Evolutionary conservation across 2,888 invertebrate genomes (phyloP), one percentile per base, ranked within the genome.

Genomic region (Malthinus seriepunctatus): DNA sequence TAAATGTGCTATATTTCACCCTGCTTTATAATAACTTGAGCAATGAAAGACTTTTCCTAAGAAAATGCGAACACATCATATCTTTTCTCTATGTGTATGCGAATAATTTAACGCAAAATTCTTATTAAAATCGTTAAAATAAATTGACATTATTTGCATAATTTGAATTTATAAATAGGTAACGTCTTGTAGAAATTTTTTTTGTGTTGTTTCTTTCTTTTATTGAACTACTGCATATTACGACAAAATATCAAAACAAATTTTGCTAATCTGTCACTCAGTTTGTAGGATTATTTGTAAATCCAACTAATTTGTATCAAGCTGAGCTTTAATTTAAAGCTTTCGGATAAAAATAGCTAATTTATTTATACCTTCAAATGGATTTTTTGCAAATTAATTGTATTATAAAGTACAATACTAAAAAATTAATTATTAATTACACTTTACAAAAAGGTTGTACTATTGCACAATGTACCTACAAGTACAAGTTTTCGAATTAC

Each of bases 1-100:
- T 56, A 56, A 56, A 51, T 34, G 56, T 11, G 50, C 15, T 32
- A 50, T 56, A 56, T 56, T 50, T 56, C 56, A 56, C 56, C 49
- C 44, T 39, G 48, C 31, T 44, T 37, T 50, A 44, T 50, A 55
- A 56, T 50, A 55, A 56, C 45, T 56, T 34, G 32, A 31, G 46
- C 47, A 32, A 42, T 38, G 33, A 47, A 55, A 55, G 54, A 55
- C 38, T 48, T 55, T 48, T 55, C 34, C 48, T 55, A 48, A 55
- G 33, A 32, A 55, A 48, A 42, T 55, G 54, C 54, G 48, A 55
- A 42, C 48, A 55, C 42, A 34, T 55, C 48, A 47, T 55, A n/a
- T 33, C 44, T 51, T 51, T 51, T 39, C 42, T 39, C 42, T 45
- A 44, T 44, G 44, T n/a, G 42, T 32, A 51, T 42, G 44, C 42